Conservation (phyloP, 1,140 invertebrate species). For the Drosophila punjabiensis region DNA sequence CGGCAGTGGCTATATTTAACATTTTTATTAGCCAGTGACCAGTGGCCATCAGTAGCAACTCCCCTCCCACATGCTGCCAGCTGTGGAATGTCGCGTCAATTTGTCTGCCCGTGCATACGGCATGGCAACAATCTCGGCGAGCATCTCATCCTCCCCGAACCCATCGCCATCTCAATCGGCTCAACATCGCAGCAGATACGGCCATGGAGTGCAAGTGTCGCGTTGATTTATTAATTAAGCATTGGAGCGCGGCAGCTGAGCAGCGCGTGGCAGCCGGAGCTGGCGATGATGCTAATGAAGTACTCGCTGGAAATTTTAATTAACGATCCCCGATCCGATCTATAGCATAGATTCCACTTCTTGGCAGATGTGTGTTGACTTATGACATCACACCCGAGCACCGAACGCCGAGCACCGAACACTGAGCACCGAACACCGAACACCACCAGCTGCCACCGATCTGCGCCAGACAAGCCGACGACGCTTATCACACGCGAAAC, state of each 20-base stretch:
- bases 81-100: constrained; percentile 80
- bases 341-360: constrained; percentile 47
- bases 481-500: constrained; percentile 52
- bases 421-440: constrained; percentile 24
- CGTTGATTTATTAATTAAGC: constrained; percentile 85
- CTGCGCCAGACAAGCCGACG: constrained; percentile 73
- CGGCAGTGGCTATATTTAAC: constrained; percentile 71
- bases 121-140: constrained; percentile 67
- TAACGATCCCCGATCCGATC: constrained; percentile 72
- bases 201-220: constrained; percentile 82
- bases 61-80: constrained; percentile 27
- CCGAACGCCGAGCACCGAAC: constrained; percentile 37
- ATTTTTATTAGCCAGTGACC: constrained; percentile 41
- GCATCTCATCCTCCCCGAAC: constrained; percentile 35
- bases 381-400: constrained; percentile 75
- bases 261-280: constrained; percentile 70
- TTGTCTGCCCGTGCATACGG: constrained; percentile 67
- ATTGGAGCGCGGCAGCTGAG: constrained; percentile 67
- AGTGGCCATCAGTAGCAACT: constrained; percentile 18
- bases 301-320: constrained; percentile 81
- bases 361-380: constrained; percentile 63
- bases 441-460: constrained; percentile 43
- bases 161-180: constrained; percentile 20
- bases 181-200: constrained; percentile 49
- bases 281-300: constrained; percentile 74